These are phyloP conservation scores for Dynastes hyllus DNA, from an alignment of 2,888 invertebrate genomes.

Conservation along the genomic window DNA sequence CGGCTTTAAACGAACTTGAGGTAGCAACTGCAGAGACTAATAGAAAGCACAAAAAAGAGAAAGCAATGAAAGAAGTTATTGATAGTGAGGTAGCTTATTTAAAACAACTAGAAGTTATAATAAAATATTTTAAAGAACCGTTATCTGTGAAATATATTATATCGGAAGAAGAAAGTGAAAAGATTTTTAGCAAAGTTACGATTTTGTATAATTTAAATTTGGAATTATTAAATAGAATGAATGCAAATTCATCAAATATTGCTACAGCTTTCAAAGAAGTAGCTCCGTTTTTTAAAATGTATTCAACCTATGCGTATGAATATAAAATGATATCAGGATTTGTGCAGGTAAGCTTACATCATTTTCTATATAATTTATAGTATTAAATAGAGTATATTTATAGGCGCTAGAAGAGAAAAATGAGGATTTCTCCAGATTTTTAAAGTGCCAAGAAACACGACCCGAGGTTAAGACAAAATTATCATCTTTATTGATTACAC, in stretches of 20 bases:
- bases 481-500: constrained; percentile 82
- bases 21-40: constrained; percentile 62
- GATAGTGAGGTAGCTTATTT: constrained; percentile 82
- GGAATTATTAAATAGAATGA: constrained; percentile 76
- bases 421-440: constrained; percentile 74
- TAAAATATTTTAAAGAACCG: constrained; percentile 78
- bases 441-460: constrained; percentile 78
- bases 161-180: constrained; percentile 71
- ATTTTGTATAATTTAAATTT: constrained; percentile 78
- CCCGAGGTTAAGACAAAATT: constrained; percentile 82
- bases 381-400: constrained; percentile 31
- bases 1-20: constrained; percentile 73
- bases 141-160: constrained; percentile 72
- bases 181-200: constrained; percentile 78
- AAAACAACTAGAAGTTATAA: constrained; percentile 78
- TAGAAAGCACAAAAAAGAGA: constrained; percentile 68
- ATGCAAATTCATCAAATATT: constrained; percentile 74
- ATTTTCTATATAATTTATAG: not conserved
- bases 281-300: constrained; percentile 85
- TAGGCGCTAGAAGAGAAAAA: constrained; percentile 73
- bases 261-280: constrained; percentile 80
- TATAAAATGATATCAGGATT: constrained; percentile 78
- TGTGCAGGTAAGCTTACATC: constrained; percentile 73
- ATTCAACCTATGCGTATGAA: constrained; percentile 85
- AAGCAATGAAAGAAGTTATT: constrained; percentile 80